A percentile compares a stretch with the other conserved stretches of the same genome.
Conservation (phyloP, 2,888 invertebrate species). For the Mythimna lalbum region DNA sequence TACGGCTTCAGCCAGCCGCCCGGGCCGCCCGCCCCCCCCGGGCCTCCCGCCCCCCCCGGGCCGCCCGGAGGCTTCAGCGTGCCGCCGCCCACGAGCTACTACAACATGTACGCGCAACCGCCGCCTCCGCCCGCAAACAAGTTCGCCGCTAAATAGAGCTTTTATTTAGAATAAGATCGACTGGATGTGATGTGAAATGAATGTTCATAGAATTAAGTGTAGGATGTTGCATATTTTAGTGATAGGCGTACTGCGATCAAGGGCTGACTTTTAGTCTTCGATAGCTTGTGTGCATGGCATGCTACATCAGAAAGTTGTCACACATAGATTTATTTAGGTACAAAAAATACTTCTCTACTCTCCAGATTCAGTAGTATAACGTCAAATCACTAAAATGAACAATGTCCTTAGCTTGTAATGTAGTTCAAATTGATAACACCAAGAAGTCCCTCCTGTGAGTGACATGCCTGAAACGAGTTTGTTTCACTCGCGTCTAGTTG, state of each 20-base stretch:
- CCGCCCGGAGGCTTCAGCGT: constrained; percentile 62
- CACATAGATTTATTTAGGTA: background rate
- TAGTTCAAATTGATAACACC: constrained; percentile 48
- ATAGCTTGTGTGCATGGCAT: background rate
- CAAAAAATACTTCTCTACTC: background rate
- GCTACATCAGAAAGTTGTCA: background rate
- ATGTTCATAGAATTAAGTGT: constrained; percentile 48
- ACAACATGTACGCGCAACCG: constrained; percentile 86
- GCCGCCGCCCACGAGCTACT: constrained; percentile 82
- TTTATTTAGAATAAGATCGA: constrained; percentile 46
- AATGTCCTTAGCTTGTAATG: constrained; percentile 43
- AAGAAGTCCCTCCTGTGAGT: constrained; percentile 51
- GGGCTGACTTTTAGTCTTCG: background rate
- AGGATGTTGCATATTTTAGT: constrained; percentile 16
- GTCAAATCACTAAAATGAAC: constrained; percentile 15
- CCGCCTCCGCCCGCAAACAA: constrained; percentile 78
- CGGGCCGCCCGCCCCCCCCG: constrained; percentile 39
- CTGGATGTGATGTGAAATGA: constrained; percentile 62
- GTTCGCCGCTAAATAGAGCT: constrained; percentile 68
- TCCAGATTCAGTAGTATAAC: background rate
- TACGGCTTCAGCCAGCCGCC: constrained; percentile 68
- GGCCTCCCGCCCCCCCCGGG: constrained; percentile 70
- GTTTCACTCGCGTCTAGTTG: constrained; percentile 62
- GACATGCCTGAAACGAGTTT: constrained; percentile 28
- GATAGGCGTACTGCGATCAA: constrained; percentile 4